Evolutionary conservation across 2,888 invertebrate genomes (phyloP).

Genomic region (Hypsopygia costalis): DNA sequence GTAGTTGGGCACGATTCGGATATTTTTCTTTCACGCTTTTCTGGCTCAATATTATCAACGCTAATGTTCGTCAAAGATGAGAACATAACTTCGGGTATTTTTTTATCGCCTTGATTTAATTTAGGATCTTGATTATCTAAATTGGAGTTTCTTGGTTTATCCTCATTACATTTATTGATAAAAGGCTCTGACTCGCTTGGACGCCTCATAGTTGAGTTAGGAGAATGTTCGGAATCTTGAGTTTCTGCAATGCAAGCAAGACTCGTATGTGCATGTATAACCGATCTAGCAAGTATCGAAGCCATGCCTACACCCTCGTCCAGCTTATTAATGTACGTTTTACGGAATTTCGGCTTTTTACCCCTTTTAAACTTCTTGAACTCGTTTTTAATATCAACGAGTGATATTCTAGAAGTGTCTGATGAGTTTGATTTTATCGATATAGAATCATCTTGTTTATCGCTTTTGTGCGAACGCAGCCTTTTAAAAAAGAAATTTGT

Average conservation of each 20-base stretch:
- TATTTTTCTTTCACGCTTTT: constrained; percentile 41
- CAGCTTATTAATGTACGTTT: constrained; percentile 47
- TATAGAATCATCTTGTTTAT: constrained; percentile 74
- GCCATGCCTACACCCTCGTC: constrained; percentile 83
- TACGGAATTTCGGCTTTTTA: constrained; percentile 61
- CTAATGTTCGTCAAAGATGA: constrained; percentile 61
- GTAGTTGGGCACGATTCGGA: constrained; percentile 72
- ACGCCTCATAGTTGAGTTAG: constrained; percentile 55
- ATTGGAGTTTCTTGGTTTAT: constrained; percentile 22
- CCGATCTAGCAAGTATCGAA: constrained; percentile 83
- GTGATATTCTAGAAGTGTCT: constrained; percentile 66
- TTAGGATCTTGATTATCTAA: constrained; percentile 20
- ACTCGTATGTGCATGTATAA: constrained; percentile 80
- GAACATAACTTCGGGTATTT: constrained; percentile 54
- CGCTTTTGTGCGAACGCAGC: constrained; percentile 79
- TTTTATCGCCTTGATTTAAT: constrained; percentile 15
- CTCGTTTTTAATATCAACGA: constrained; percentile 62
- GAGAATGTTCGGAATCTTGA: constrained; percentile 70
- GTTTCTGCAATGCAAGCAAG: constrained; percentile 80
- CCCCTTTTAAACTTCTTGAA: constrained; percentile 63
- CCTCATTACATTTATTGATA: constrained; percentile 47
- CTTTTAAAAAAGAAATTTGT: constrained; percentile 81
- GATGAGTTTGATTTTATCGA: constrained; percentile 76
- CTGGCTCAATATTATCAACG: constrained; percentile 25
- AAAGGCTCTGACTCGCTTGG: constrained; percentile 67